Evolutionary conservation across 2,888 invertebrate genomes (phyloP), one percentile per base, ranked within the genome.

Genomic region (Erebia epiphron): DNA sequence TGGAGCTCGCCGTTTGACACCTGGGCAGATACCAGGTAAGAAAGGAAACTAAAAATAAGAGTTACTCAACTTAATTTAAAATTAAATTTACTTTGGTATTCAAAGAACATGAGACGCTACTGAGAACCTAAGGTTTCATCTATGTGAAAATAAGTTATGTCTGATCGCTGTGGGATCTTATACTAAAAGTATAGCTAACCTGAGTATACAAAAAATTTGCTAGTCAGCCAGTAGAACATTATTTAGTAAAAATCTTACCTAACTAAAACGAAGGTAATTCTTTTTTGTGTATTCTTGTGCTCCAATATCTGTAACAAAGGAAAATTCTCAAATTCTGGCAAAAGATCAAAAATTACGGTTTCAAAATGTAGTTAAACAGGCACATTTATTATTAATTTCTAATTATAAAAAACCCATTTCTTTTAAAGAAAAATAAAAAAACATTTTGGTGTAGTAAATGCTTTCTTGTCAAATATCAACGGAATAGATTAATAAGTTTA

Each of bases 251-350:
- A 2, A 49, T 49, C 58, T 67, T 68, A 68, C 62, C 62, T 63
- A 56, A 63, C 14, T 60, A 43, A 58, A 41, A n/a, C 35, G 46
- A 14, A 35, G 43, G 1, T 26, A 63, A 18, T 50, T 7, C 13
- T 41, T 43, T 57, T 35, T 35, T 35, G 13, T 49, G 4, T 8
- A 35, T 41, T 52, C 60, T 67, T 52, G 60, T 43, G 4, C 41
- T 61, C 60, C 60, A 67, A 16, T 67, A 61, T 67, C 67, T 67
- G 67, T 52, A 67, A 67, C 67, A 67, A 67, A 60, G 13, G 49
- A 16, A 60, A 11, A 58, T 58, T 35, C 35, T 35, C 35, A 21
- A 21, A 10, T 56, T 56, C 4, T 14, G 49, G 49, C 0, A 14
- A 50, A 50, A 14, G n/a, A 2, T 52, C 16, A 16, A 52, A 16